A percentile compares a stretch with the other conserved stretches of the same genome.
Conservation (phyloP, 2,888 invertebrate species). For the Yponomeuta cagnagella region DNA sequence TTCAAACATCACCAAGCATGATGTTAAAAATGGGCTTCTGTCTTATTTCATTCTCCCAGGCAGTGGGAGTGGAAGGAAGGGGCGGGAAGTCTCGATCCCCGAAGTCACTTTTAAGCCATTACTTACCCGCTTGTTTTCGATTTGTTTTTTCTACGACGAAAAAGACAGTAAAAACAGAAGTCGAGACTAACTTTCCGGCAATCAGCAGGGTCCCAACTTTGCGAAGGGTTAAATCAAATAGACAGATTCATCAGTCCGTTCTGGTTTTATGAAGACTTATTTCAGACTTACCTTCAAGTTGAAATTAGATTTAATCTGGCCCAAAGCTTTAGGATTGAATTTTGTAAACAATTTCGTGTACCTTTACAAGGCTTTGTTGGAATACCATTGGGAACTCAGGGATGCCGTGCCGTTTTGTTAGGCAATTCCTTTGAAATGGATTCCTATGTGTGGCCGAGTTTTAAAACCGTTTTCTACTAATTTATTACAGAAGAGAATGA, state of each 20-base stretch:
- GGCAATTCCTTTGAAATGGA: conserved; percentile 71
- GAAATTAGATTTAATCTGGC: conserved; percentile 76
- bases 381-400: conserved; percentile 69
- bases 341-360: conserved; percentile 75
- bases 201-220: conserved; percentile 66
- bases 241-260: conserved; percentile 39
- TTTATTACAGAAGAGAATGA: conserved; percentile 4
- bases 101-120: conserved; percentile 64
- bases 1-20: too few relatives aligned
- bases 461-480: conserved; percentile 19
- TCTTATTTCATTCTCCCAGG: background rate
- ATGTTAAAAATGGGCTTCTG: background rate
- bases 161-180: conserved; percentile 60
- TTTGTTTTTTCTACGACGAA: conserved; percentile 61
- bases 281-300: conserved; percentile 75
- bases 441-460: conserved; percentile 61
- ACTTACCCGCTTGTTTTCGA: conserved; percentile 69
- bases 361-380: conserved; percentile 73
- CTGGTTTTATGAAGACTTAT: conserved; percentile 76
- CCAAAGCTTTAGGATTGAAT: conserved; percentile 75
- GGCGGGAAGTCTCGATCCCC: conserved; percentile 39
- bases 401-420: conserved; percentile 52
- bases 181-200: conserved; percentile 68
- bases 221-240: conserved; percentile 74
- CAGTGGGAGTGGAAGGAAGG: conserved; percentile 23